These are phyloP conservation scores for Leucoma salicis DNA, from an alignment of 2,888 invertebrate species.

Conservation along the genomic window DNA sequence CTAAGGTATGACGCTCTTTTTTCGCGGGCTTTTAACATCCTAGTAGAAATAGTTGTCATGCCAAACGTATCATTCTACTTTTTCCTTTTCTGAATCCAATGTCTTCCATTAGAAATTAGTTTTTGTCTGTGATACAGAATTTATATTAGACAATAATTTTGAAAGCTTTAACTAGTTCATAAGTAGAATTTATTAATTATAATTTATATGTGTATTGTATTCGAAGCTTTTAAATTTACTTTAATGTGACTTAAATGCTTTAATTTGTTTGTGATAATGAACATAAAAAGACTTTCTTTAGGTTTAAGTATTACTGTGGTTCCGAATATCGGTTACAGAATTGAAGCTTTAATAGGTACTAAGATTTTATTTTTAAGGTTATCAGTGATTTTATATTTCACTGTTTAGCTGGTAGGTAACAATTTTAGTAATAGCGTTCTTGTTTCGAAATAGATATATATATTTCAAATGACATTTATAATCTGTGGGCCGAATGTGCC, in stretches of 20 bases:
- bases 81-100: conserved; percentile 48
- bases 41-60: conserved; percentile 1
- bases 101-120: conserved; percentile 73
- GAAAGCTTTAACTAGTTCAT: conserved; percentile 69
- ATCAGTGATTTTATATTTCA: conserved; percentile 12
- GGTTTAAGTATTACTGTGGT: neutral
- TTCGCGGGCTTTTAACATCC: neutral
- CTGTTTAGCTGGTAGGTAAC: conserved; percentile 9
- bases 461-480: conserved; percentile 29
- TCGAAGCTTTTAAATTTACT: conserved; percentile 11
- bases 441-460: conserved; percentile 30
- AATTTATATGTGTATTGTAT: conserved; percentile 16
- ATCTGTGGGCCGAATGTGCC: conserved; percentile 77
- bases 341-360: conserved; percentile 63
- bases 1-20: conserved; percentile 25
- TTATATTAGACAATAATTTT: conserved; percentile 29
- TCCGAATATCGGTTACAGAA: conserved; percentile 35
- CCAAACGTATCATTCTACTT: conserved; percentile 32
- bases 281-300: conserved; percentile 7
- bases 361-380: conserved; percentile 26
- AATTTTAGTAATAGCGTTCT: conserved; percentile 15
- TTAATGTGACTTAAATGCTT: conserved; percentile 12
- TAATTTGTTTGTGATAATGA: conserved; percentile 29
- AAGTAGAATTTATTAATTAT: conserved; percentile 49
- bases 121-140: conserved; percentile 70